These are phyloP conservation scores for Acanthurus leucopareius DNA, from an alignment of 2,797 vertebrate genomes.

Conservation along the genomic window DNA sequence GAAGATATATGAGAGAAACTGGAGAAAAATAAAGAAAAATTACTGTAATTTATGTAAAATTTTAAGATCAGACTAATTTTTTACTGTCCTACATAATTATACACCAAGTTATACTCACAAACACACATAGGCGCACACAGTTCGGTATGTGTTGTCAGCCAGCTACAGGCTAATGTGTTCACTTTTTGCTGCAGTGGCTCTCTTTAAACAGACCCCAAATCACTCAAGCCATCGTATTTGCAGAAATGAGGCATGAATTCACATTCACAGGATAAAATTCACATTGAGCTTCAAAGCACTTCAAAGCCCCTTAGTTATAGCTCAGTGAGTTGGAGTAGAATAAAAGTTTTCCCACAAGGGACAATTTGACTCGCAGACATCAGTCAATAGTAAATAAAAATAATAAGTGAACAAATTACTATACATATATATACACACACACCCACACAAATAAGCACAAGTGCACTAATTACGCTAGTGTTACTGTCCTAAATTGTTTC, in stretches of 20 bases:
- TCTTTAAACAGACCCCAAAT: constrained; percentile 25
- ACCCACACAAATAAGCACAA: no score
- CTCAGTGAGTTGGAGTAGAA: not conserved
- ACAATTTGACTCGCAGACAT: no score
- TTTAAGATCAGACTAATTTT: not conserved
- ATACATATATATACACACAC: no score
- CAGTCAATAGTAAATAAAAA: no score
- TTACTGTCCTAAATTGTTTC: no score
- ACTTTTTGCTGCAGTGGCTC: constrained; percentile 4
- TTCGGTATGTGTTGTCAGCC: constrained; percentile 4
- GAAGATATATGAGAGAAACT: not conserved
- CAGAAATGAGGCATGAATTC: constrained; percentile 12
- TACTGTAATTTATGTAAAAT: not conserved
- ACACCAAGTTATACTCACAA: not conserved
- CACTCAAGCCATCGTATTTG: constrained; percentile 8
- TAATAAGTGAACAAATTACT: no score
- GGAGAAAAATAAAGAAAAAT: not conserved
- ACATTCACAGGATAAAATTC: constrained; percentile 1
- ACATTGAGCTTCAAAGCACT: not conserved
- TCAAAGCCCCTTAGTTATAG: not conserved
- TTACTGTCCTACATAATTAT: no score
- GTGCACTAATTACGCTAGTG: no score
- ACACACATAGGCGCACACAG: not conserved
- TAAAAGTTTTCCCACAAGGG: no score
- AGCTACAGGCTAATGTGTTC: constrained; percentile 19